A percentile compares a stretch with the other conserved stretches of the same genome.
Conservation (phyloP, 2,113 vertebrate species). For the Aegotheles bennettii region DNA sequence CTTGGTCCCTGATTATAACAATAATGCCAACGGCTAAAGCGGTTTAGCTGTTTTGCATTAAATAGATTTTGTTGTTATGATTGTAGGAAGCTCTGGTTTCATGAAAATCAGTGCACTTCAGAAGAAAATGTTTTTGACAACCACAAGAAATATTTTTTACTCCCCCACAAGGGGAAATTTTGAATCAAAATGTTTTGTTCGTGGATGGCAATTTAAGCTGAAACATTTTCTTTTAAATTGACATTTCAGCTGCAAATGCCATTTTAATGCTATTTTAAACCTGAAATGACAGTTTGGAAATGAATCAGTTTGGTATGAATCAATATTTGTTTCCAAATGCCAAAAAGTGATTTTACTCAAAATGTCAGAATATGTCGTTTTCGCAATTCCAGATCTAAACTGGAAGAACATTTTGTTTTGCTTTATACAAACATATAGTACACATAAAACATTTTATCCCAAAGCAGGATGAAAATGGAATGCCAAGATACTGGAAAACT, state of each 20-base stretch:
- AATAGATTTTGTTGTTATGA: neutral
- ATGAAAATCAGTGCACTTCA: neutral
- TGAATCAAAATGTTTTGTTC: conserved; percentile 21
- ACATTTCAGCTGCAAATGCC: conserved; percentile 39
- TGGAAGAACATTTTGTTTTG: neutral
- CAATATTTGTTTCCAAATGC: conserved; percentile 55
- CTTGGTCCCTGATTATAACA: neutral
- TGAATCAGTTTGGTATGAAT: conserved; percentile 25
- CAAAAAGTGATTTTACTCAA: conserved; percentile 34
- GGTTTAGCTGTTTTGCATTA: neutral
- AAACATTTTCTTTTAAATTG: conserved; percentile 19
- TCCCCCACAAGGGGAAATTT: neutral
- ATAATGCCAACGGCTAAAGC: neutral
- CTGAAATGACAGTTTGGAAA: conserved; percentile 7
- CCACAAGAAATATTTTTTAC: neutral
- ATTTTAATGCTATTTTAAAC: conserved; percentile 27
- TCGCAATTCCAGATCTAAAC: neutral
- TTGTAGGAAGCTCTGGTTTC: neutral
- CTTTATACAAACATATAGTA: neutral
- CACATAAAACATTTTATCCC: neutral
- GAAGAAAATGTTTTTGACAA: neutral
- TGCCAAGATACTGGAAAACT: neutral
- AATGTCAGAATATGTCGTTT: conserved; percentile 46
- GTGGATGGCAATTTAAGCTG: neutral
- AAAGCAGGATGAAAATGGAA: neutral